Base-by-base conservation (phyloP, 1,140 invertebrate genomes). In the Trichonephila clavipes region DNA sequence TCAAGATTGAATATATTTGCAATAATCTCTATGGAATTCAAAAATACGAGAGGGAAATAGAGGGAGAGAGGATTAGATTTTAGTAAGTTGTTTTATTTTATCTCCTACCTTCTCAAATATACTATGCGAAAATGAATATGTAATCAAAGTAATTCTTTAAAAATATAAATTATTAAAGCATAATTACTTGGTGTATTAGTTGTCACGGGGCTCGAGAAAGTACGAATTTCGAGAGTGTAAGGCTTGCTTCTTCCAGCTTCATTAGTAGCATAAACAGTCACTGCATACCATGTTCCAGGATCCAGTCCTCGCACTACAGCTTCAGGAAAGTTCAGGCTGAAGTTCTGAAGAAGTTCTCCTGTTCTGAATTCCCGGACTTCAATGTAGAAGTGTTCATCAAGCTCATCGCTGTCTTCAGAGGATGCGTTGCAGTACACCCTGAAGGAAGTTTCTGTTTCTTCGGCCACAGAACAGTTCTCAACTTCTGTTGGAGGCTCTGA, bases 391-490 rank as follows among this genome's bases (percentile, higher is more conserved):
- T 58, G 28, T 21, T 92, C 59, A 21, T 92, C 81, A 21, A 90
- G 21, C 3, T 19, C 69, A n/a, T 40, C 34, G 16, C n/a, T 44
- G 3, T 58, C 62, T 19, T 64, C 59, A 12, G 21, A 16, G 6
- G 90, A 77, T 14, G 90, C 61, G 18, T 92, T 92, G 90, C 90
- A 92, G 81, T 24, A n/a, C 61, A 92, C 66, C 34, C 21, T 24
- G 59, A 92, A 28, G 8, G 62, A 92, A 1, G 21, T 24, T 14
- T 85, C 61, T 6, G 61, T 51, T 85, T 66, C 28, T n/a, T 92
- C 90, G 0, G 77, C 51, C 14, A 44, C 34, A 18, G 82, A 51
- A 24, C 90, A 92, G 61, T 83, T 92, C n/a, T 85, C 51, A 19
- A 92, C 77, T 44, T 34, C 24, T 0, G 18, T 14, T 8, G 82